Base-by-base conservation (phyloP, 2,888 invertebrate species). In the Morpho achilles region DNA sequence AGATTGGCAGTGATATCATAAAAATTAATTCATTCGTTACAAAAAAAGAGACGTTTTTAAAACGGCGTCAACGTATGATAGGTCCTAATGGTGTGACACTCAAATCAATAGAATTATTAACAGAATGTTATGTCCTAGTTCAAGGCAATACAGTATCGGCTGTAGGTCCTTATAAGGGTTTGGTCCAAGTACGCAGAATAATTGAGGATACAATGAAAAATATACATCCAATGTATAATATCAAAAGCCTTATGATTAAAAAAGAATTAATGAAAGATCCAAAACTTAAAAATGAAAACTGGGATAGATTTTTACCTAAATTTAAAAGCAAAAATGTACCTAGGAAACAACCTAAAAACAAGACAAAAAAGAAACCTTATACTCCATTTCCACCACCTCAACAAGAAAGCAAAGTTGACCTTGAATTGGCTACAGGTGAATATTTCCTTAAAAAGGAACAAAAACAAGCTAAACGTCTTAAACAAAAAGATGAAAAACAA, bases 191-290 rank as follows among this genome's bases (percentile, higher is more conserved):
- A 0, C 91, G 98, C 58, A 94, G 96, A 69, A 96, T 99, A 72
- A 96, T 97, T 1, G 95, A 96, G 75, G 99, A 99, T 71, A 98
- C 98, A 0, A 99, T 99, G 99, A 97, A 97, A 77, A 99, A 99
- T 82, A 94, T 99, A 57, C 99, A 99, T 91, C 99, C 99, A 1
- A 97, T 99, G 80, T 99, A 99, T 77, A 99, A 98, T 75, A 98
- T 99, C 1, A 97, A 99, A 90, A 96, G 97, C 2, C 84, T 99
- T 53, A 99, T 99, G 99, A 98, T 99, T 53, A 99, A 99, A 80
- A 92, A 95, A 68, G 99, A 99, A 84, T 84, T 99, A 58, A 95
- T 96, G 72, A 98, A 98, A 85, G 97, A 99, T 91, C 96, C 98
- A 0, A 95, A 94, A 73, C 80, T 99, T 56, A 96, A 95, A 78